phyloP scores from a whole-genome alignment of 2,113 vertebrate genomes.

The Vulpes ferrilata region DNA sequence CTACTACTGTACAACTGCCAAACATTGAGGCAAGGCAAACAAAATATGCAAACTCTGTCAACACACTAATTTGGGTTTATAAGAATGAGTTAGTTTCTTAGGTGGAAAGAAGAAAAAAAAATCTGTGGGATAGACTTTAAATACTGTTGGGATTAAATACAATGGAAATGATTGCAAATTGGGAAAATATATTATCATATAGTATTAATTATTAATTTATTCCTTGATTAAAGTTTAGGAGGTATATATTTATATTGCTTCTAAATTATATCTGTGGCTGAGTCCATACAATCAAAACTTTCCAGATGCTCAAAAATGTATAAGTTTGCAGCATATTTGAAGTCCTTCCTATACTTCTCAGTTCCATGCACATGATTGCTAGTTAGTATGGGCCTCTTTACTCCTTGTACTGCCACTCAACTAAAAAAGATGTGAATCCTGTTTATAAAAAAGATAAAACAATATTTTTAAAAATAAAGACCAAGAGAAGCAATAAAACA shows the following conservation, averaged over 20 bases:
- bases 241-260: not conserved
- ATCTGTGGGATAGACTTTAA: not conserved
- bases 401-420: not conserved
- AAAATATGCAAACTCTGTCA: not conserved
- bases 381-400: not conserved
- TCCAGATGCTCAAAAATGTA: not conserved
- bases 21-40: not conserved
- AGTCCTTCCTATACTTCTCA: not conserved
- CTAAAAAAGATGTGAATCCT: not conserved
- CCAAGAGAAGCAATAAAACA: not conserved
- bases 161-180: not conserved
- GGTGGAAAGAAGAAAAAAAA: not conserved
- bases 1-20: not conserved
- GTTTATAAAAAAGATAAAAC: not conserved
- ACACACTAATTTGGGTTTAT: not conserved
- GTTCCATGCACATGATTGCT: not conserved
- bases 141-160: not conserved
- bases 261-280: not conserved
- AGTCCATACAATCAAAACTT: not conserved
- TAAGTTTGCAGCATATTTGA: not conserved
- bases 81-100: conserved; percentile 19
- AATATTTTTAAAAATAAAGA: not conserved
- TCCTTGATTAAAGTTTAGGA: not conserved
- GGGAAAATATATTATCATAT: not conserved
- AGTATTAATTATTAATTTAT: not conserved